Evolutionary conservation across 2,888 invertebrate species (phyloP), one percentile per base, ranked within the genome.

Genomic region (Diaprepes abbreviatus): DNA sequence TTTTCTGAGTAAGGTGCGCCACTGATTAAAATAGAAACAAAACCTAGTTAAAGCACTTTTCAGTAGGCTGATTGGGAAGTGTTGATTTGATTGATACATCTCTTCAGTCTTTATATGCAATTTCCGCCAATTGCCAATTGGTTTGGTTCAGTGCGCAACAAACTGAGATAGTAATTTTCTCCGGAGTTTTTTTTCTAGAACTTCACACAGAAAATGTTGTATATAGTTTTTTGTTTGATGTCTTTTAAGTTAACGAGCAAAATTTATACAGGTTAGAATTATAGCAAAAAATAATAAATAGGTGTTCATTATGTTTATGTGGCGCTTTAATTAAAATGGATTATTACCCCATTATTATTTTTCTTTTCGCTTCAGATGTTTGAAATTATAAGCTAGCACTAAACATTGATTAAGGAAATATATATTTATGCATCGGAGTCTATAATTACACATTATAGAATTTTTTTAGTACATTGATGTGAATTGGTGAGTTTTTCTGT

Each of bases 31-130:
- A 21, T 6, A 21, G 24, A 45, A 45, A 24, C 6, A 24, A 24
- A 45, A 10, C n/a, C n/a, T 5, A 45, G n/a, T 12, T 4, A 10
- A 10, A 45, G 12, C 24, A 24, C 45, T 10, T 12, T 24, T 24
- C 9, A 12, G 24, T 45, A 45, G 21, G 45, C 33, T 31, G 17
- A 59, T 45, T 28, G 43, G 21, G 59, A 59, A 45, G 59, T 38
- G 59, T 59, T 45, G 31, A 59, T 59, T 45, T 59, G 59, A 59
- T 59, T 45, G 59, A 59, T 59, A 31, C 45, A 45, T 45, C 59
- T 59, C 17, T 17, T 24, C 43, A 45, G 28, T 59, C 59, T 40
- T 28, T 58, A 28, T 33, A 45, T 59, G 59, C 19, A 59, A 59
- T 59, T 59, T 59, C 45, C 59, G 33, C 6, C 24, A 16, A 33